Percentiles rank a stretch among this genome's conserved stretches.
These are phyloP conservation scores for Axea sp. DNA, from an alignment of 2,888 invertebrate genomes.

Conservation along the genomic window DNA sequence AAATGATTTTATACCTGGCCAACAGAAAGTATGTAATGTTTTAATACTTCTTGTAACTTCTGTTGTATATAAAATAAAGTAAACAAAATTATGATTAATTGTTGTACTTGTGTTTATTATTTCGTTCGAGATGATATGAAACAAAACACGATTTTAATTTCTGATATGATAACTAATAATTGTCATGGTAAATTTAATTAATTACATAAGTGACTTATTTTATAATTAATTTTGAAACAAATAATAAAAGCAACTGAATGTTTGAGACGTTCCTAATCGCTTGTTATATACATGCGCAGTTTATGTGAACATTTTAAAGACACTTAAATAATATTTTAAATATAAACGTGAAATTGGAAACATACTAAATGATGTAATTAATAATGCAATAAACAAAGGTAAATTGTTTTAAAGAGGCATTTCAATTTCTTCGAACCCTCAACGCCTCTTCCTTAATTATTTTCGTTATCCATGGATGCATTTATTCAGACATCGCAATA, in stretches of 20 bases:
- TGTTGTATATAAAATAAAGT: too few relatives aligned
- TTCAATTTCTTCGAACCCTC: conserved; percentile 71
- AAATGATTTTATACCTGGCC: too few relatives aligned
- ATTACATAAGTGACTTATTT: neutral
- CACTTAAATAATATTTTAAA: conserved; percentile 6
- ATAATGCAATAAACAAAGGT: conserved; percentile 72
- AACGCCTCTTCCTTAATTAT: conserved; percentile 66
- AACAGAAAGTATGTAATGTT: too few relatives aligned
- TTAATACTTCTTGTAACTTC: too few relatives aligned
- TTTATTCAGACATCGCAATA: neutral
- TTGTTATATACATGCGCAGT: conserved; percentile 4
- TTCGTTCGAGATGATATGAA: too few relatives aligned
- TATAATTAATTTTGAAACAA: neutral
- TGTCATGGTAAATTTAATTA: too few relatives aligned
- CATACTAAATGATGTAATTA: conserved; percentile 71
- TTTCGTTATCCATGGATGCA: conserved; percentile 1
- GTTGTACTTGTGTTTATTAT: too few relatives aligned
- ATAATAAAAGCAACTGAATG: neutral
- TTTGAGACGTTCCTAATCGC: conserved; percentile 8
- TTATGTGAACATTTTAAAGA: neutral
- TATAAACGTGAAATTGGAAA: conserved; percentile 36
- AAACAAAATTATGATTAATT: too few relatives aligned
- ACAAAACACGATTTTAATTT: too few relatives aligned
- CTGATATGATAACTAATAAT: too few relatives aligned
- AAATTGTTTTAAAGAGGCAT: conserved; percentile 73